Evolutionary conservation across 2,888 invertebrate species (phyloP), one percentile per base, ranked within the genome.

Genomic region (Aphodius granarius): DNA sequence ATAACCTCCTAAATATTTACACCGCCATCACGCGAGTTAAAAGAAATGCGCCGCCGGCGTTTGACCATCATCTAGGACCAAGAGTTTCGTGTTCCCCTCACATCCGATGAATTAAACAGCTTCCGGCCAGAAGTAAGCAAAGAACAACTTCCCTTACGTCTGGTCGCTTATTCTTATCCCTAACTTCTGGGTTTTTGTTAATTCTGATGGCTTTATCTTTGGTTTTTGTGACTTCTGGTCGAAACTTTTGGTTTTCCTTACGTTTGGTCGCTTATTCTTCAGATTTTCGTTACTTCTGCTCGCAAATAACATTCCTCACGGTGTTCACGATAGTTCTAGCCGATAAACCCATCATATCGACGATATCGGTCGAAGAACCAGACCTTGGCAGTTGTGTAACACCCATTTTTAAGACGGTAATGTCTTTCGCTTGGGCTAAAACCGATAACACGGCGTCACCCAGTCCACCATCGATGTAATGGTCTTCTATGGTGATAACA

Each of bases 401-500:
- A 79, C 91, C 95, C 78, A 98, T 86, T 84, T 94, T 94, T 82
- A 91, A 91, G 73, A 96, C 91, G 1, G 91, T 84, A 72, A 94
- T 89, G 83, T 92, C 91, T 0, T 91, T 90, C 81, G 92, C 90
- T 80, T 91, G 88, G 1, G 94, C 91, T 74, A 97, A 88, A 5
- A 94, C 95, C 0, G 93, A 91, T 9, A 93, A 86, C n/a, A 98
- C 97, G 9, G 98, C 97, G 85, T 98, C 98, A 77, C 98, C 99
- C 73, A 99, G 85, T 71, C 98, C 98, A 78, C 98, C 97, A 86
- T 95, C 95, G 79, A 93, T 92, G 86, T 98, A 98, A 87, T 99
- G 99, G 86, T 99, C 99, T 87, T 99, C 99, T 0, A 97, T 96
- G 19, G 97, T 96, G 73, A 99, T 86, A 73, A 99, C 91, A 6